Percentiles rank a stretch among this genome's conserved stretches.
These are phyloP conservation scores for Yponomeuta evonymella DNA, from an alignment of 2,888 invertebrate species.

Conservation along the genomic window DNA sequence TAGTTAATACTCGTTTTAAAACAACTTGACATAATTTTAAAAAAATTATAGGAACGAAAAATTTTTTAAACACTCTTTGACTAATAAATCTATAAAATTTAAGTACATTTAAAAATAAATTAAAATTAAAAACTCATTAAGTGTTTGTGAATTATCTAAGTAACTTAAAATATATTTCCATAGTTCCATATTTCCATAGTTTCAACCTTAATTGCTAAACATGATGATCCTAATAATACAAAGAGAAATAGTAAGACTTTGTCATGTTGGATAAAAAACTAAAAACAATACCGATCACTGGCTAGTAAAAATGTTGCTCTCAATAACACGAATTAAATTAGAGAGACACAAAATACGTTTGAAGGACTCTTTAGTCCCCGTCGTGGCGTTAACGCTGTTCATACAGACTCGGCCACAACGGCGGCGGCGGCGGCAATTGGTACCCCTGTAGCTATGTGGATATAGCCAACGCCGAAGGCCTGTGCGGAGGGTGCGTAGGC, in stretches of 20 bases:
- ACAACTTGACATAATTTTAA: not conserved
- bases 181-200: not conserved
- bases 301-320: slow-evolving; percentile 3
- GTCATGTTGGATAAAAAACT: not conserved
- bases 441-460: slow-evolving; percentile 61
- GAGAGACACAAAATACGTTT: not conserved
- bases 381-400: slow-evolving; percentile 31
- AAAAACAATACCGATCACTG: not conserved
- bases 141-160: not conserved
- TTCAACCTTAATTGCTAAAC: too few relatives aligned
- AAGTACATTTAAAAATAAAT: not conserved
- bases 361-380: not conserved
- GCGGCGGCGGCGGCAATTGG: slow-evolving; percentile 52
- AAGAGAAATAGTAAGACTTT: not conserved
- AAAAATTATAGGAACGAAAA: slow-evolving; percentile 8
- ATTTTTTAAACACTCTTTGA: too few relatives aligned
- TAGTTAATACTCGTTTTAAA: not conserved
- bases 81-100: too few relatives aligned
- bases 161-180: not conserved
- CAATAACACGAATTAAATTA: not conserved
- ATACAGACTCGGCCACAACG: slow-evolving; percentile 48
- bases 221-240: not conserved
- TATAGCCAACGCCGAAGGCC: slow-evolving; percentile 49
- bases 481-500: slow-evolving; percentile 59
- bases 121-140: not conserved